These are phyloP conservation scores for Dicrostonyx torquatus DNA, from an alignment of 2,797 vertebrate species.

Conservation along the genomic window DNA sequence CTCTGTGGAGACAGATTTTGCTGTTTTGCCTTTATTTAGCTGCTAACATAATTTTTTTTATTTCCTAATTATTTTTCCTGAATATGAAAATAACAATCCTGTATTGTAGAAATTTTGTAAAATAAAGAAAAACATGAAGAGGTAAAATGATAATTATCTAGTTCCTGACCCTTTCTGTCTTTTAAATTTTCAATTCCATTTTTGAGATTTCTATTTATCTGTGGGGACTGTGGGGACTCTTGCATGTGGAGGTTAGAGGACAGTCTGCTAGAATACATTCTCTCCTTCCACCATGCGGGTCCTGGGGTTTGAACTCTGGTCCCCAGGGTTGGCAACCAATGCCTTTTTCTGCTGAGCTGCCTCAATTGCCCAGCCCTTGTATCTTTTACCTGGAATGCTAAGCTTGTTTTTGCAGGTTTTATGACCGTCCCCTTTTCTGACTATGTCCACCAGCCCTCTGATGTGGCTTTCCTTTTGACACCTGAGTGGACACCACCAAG, in stretches of 20 bases:
- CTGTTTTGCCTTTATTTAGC: neutral
- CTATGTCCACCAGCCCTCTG: neutral
- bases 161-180: neutral
- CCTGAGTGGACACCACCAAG: neutral
- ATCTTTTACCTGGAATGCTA: neutral
- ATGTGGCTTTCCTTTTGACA: neutral
- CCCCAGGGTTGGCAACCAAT: neutral
- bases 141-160: neutral
- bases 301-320: neutral
- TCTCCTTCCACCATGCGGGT: neutral
- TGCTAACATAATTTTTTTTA: slow-evolving; percentile 9
- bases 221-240: neutral
- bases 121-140: slow-evolving; percentile 16
- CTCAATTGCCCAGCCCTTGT: neutral
- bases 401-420: neutral
- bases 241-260: neutral
- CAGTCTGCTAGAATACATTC: neutral
- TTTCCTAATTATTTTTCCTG: slow-evolving; percentile 31
- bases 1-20: neutral
- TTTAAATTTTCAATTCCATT: neutral
- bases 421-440: neutral
- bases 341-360: neutral
- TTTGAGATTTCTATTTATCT: neutral
- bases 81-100: slow-evolving; percentile 21
- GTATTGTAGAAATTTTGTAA: neutral